Base-by-base conservation (phyloP, 1,140 invertebrate genomes). In the Magallana ariakensis region DNA sequence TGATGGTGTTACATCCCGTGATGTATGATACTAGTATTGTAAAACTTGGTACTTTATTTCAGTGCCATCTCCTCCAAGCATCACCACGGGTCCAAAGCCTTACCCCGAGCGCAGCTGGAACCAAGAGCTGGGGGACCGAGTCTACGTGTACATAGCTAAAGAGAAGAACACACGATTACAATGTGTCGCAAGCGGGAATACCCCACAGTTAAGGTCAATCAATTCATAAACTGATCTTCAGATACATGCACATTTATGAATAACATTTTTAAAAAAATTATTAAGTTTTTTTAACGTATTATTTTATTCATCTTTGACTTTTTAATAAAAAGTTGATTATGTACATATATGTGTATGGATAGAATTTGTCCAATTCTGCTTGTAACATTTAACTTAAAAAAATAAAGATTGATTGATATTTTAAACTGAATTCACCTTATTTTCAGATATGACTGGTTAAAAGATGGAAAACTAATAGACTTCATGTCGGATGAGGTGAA, bases 381-480 rank as follows among this genome's bases (percentile, higher is more conserved):
- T 4, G 3, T 4, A 46, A 46, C 33, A 46, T 46, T 46, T 46
- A 46, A 2, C 2, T 46, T 46, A 4, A 4, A 4, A 5, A 46
- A 46, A 46, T 46, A 5, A 46, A 46, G 33, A 46, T 46, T 46
- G 33, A 46, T 46, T 46, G 33, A 46, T 46, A 46, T 4, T 4
- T 46, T 2, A 46, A 46, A 46, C 33, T 46, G 33, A 46, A 46
- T 46, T 46, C 33, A 46, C 5, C 33, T 46, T 46, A 66, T 22
- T 57, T 84, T 16, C 15, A 84, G 83, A 53, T 84, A 84, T 66
- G 66, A 60, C 1, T 84, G 83, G 83, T 53, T 66, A n/a, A 84
- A 84, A 53, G 66, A 84, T 66, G 83, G 83, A 84, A 84, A n/a
- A 53, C 46, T 66, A 66, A 84, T 84, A 66, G 83, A 84, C 26